Evolutionary conservation across 1,140 invertebrate species (phyloP), one percentile per base, ranked within the genome.

Genomic region (Patella vulgata): DNA sequence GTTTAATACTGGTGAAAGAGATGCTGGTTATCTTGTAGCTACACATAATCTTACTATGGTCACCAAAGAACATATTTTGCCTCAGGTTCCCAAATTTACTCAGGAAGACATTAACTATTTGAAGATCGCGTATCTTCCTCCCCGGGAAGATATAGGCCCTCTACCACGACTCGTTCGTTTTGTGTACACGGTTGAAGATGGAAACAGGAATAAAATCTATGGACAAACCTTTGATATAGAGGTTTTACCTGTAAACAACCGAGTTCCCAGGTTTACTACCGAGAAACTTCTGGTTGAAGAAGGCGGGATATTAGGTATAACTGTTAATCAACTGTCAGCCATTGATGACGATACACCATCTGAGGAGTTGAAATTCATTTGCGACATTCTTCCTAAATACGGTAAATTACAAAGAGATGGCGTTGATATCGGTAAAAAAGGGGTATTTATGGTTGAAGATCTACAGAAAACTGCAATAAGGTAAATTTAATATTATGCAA

Each of bases 81-180:
- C 78, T 4, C 28, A 69, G 19, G 68, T 78, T 25, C 36, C 39
- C 0, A 70, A 72, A 8, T 86, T 86, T 57, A 83, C 78, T 14
- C 85, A 86, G 62, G 71, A 78, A n/a, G 77, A 85, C 54, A 74
- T 86, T 27, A 83, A 84, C 55, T 74, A 85, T 53, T 72, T 76
- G 60, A 79, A 78, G 65, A 74, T 86, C 17, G 84, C 83, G 23
- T 86, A 84, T 64, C 81, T 83, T 63, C 85, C 85, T 4, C 84
- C 85, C 0, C 50, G 70, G 28, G 65, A 68, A 3, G 85, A 86
- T 57, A 79, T 85, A n/a, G 85, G 85, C 2, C 75, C 84, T 2
- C 70, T 81, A 43, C 77, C 82, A 0, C 65, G 82, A 25, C 62
- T 82, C 6, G 80, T 85, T 6, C 71, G 81, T 25, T 80, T 86